Conservation (phyloP, 2,113 vertebrate genomes). For the Megaleporinus macrocephalus region DNA sequence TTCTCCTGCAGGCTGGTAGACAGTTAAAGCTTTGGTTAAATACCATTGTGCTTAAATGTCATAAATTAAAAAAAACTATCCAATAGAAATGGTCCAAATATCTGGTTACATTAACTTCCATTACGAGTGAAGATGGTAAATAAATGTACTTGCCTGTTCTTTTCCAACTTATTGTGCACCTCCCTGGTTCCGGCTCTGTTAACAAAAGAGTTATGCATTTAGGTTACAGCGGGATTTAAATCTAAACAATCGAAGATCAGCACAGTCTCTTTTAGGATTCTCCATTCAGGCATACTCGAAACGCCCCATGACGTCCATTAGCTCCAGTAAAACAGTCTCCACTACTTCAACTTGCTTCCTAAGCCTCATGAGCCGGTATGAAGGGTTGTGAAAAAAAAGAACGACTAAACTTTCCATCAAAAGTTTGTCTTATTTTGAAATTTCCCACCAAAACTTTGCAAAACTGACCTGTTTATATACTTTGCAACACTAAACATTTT, state of each 20-base stretch:
- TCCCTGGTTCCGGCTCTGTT: slow-evolving; percentile 97
- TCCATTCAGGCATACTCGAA: no score
- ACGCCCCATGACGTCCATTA: no score
- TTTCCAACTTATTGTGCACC: slow-evolving; percentile 99
- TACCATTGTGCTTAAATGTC: neutral
- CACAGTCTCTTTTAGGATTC: no score
- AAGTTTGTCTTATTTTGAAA: neutral
- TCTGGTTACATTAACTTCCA: no score
- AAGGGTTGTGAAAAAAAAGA: no score
- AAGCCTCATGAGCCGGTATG: slow-evolving; percentile 30
- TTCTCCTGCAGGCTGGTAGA: neutral
- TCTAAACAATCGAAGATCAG: neutral
- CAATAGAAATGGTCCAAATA: no score
- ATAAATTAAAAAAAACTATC: neutral
- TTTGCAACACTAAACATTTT: slow-evolving; percentile 1
- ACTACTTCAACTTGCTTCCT: slow-evolving; percentile 10
- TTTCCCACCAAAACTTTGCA: neutral
- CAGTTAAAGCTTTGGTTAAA: neutral
- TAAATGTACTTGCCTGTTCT: slow-evolving; percentile 90
- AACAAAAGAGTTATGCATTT: slow-evolving; percentile 66
- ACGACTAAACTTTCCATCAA: no score
- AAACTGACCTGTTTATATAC: no score
- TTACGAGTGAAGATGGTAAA: neutral
- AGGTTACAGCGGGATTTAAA: slow-evolving; percentile 17
- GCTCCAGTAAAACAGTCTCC: no score